Evolutionary conservation across 2,888 invertebrate genomes (phyloP).

Genomic region (Ctenicera cuprea): DNA sequence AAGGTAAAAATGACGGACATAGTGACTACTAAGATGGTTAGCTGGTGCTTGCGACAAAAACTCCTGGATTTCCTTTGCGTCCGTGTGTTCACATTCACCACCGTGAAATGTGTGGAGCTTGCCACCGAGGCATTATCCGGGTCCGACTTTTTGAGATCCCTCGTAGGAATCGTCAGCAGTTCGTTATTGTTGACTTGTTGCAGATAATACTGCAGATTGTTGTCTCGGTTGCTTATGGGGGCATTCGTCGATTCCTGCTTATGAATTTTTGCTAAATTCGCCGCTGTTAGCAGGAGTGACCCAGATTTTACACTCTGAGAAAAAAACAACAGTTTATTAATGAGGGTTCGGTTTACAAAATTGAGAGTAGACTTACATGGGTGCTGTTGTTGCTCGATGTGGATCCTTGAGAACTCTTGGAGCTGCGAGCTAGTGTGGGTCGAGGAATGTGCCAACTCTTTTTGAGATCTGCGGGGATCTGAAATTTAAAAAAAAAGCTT

Average conservation of each 20-base stretch:
- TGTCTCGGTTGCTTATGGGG: conserved; percentile 62
- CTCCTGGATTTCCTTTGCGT: conserved; percentile 75
- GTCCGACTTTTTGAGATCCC: conserved; percentile 71
- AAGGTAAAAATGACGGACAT: conserved; percentile 89
- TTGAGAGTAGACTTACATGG: conserved; percentile 77
- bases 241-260: conserved; percentile 56
- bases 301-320: conserved; percentile 89
- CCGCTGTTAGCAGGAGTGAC: conserved; percentile 86
- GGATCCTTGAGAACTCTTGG: conserved; percentile 81
- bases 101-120: conserved; percentile 91
- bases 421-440: conserved; percentile 82
- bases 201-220: conserved; percentile 68
- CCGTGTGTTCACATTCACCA: conserved; percentile 82
- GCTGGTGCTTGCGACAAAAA: conserved; percentile 86
- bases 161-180: conserved; percentile 63
- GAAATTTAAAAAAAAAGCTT: too few species aligned
- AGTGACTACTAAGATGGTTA: conserved; percentile 87
- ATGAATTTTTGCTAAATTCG: conserved; percentile 77
- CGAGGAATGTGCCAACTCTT: conserved; percentile 88
- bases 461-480: conserved; percentile 70
- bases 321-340: conserved; percentile 37
- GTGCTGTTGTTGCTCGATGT: conserved; percentile 86
- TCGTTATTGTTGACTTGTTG: conserved; percentile 62
- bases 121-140: conserved; percentile 85
- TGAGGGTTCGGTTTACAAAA: not conserved